phyloP scores from a whole-genome alignment of 2,113 vertebrate species.

The Plotosus lineatus region DNA sequence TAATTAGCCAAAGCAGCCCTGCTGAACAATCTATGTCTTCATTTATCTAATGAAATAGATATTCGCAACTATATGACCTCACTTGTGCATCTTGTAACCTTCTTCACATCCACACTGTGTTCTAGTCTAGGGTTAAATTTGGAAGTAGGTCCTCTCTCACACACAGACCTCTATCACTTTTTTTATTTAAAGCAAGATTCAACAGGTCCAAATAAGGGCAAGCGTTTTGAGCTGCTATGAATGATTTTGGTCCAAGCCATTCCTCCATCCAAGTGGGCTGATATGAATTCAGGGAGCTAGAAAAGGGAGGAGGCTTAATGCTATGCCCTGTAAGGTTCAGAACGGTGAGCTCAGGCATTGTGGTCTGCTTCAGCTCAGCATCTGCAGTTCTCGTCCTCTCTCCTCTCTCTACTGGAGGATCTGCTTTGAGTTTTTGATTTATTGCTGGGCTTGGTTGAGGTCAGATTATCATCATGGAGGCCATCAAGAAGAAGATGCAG shows the following conservation, averaged over 20 bases:
- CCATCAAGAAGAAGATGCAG: constrained; percentile 87
- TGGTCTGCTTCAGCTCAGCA: constrained; percentile 60
- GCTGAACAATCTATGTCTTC: neutral
- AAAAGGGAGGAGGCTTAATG: constrained; percentile 43
- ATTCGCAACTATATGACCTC: neutral
- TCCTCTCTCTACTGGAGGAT: constrained; percentile 22
- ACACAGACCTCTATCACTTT: constrained; percentile 48
- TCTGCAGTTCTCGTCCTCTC: constrained; percentile 42
- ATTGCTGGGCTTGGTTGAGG: constrained; percentile 27
- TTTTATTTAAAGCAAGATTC: constrained; percentile 66
- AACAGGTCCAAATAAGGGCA: constrained; percentile 89
- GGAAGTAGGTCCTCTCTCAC: constrained; percentile 70
- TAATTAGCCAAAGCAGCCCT: neutral
- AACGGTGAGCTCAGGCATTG: constrained; percentile 64
- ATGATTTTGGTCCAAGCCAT: constrained; percentile 72
- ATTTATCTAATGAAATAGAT: neutral
- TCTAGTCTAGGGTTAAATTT: constrained; percentile 79
- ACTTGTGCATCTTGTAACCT: constrained; percentile 17
- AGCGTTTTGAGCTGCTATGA: constrained; percentile 54
- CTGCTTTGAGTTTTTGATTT: constrained; percentile 44
- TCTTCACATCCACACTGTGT: constrained; percentile 51
- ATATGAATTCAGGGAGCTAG: constrained; percentile 54
- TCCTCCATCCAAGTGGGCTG: constrained; percentile 68
- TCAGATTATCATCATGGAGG: constrained; percentile 82
- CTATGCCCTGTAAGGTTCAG: constrained; percentile 65